phyloP scores from a whole-genome alignment of 2,888 invertebrate species.

The Caenorhabditis afra region DNA sequence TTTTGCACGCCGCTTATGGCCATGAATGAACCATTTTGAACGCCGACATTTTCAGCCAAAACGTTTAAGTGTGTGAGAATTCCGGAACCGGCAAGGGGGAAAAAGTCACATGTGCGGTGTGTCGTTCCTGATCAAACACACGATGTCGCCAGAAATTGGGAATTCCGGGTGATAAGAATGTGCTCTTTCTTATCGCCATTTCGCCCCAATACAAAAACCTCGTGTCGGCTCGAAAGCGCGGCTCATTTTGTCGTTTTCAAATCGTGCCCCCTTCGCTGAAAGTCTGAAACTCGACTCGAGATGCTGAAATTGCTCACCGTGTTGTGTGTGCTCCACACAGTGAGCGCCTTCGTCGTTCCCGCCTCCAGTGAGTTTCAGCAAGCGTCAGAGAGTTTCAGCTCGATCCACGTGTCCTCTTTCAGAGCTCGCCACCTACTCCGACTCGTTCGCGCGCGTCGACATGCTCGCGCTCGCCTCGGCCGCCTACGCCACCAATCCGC shows the following conservation, averaged over 20 bases:
- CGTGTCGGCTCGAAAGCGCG: conserved; percentile 11
- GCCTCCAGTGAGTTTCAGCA: conserved; percentile 36
- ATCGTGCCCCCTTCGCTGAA: conserved; percentile 11
- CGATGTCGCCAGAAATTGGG: conserved; percentile 28
- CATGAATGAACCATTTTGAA: not conserved
- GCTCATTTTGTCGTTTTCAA: too few species aligned
- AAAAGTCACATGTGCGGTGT: conserved; percentile 42
- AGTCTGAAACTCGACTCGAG: too few species aligned
- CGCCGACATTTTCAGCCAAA: too few species aligned
- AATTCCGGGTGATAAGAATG: conserved; percentile 52
- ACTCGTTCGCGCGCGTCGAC: conserved; percentile 62
- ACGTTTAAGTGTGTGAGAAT: too few species aligned
- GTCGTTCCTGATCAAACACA: conserved; percentile 45
- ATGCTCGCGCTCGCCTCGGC: conserved; percentile 69
- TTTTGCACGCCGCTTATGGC: conserved; percentile 27
- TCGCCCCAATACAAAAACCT: conserved; percentile 24
- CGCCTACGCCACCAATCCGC: conserved; percentile 69
- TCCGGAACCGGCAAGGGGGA: too few species aligned
- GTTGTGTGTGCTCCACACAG: conserved; percentile 27
- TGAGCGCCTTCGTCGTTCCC: conserved; percentile 31
- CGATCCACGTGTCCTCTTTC: not conserved
- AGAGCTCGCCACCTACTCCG: conserved; percentile 60
- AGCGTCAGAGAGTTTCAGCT: too few species aligned
- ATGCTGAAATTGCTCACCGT: conserved; percentile 48
- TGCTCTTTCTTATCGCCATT: conserved; percentile 21